These are phyloP conservation scores for Aphaenogaster floridana DNA, from an alignment of 1,140 invertebrate species.

Conservation along the genomic window DNA sequence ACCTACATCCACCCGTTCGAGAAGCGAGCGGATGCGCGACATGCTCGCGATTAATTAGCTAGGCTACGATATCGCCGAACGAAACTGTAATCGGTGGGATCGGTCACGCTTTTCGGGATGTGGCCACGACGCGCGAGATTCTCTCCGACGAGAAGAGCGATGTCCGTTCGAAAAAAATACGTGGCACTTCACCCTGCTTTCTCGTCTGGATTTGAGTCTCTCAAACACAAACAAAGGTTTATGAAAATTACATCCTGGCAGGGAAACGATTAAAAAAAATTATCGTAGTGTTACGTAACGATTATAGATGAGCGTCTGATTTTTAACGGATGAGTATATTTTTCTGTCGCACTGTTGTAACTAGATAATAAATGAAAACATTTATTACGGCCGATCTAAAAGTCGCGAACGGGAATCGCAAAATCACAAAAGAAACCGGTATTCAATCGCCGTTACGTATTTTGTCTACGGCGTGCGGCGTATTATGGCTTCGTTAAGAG, in stretches of 20 bases:
- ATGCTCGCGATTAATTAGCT: constrained; percentile 85
- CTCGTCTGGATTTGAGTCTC: background rate
- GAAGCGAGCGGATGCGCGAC: constrained; percentile 71
- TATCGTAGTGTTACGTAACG: background rate
- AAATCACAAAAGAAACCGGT: constrained; percentile 36
- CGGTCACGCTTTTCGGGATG: constrained; percentile 81
- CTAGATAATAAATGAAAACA: constrained; percentile 33
- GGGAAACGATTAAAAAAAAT: background rate
- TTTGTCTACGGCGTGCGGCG: constrained; percentile 28
- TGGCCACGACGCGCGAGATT: constrained; percentile 56
- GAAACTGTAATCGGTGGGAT: constrained; percentile 78
- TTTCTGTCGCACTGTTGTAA: background rate
- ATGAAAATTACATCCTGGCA: background rate
- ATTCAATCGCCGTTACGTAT: constrained; percentile 56
- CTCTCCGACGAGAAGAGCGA: background rate
- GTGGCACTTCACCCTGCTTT: background rate
- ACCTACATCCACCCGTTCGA: background rate
- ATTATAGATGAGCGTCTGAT: background rate
- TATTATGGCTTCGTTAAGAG: constrained; percentile 52
- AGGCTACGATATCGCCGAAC: constrained; percentile 73
- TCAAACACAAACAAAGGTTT: no score
- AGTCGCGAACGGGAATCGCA: background rate
- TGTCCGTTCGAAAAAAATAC: background rate
- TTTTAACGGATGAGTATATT: background rate
- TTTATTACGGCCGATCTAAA: constrained; percentile 18